These are phyloP conservation scores for Phaethon lepturus DNA, from an alignment of 2,113 vertebrate genomes.

Conservation along the genomic window DNA sequence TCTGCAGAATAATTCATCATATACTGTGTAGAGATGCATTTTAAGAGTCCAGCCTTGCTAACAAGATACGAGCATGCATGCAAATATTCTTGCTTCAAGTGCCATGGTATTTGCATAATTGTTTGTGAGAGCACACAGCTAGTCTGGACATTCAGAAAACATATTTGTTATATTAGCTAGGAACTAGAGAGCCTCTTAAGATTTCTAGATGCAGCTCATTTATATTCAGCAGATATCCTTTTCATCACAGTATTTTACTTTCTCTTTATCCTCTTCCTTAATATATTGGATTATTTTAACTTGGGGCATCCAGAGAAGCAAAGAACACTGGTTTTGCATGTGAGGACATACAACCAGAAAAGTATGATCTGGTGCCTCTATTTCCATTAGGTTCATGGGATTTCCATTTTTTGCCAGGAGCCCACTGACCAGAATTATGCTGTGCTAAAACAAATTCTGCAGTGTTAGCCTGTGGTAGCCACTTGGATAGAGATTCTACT, in stretches of 20 bases:
- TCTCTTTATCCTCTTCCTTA: background rate
- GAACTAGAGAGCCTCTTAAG: background rate
- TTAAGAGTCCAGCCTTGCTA: constrained; percentile 31
- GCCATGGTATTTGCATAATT: background rate
- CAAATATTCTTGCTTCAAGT: background rate
- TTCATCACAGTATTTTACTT: background rate
- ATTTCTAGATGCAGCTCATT: background rate
- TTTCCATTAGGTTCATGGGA: background rate
- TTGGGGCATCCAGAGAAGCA: background rate
- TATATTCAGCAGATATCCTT: background rate
- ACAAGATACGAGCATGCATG: background rate
- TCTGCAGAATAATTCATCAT: constrained; percentile 64
- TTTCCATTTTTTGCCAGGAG: background rate
- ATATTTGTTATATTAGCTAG: background rate
- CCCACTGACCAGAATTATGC: background rate
- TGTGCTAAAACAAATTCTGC: background rate
- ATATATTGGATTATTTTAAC: background rate
- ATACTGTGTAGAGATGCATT: constrained; percentile 2
- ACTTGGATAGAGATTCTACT: background rate
- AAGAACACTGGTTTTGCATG: background rate
- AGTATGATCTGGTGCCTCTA: background rate
- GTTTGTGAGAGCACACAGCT: background rate
- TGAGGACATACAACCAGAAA: background rate
- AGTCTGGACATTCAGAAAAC: background rate
- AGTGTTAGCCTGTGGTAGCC: background rate